Evolutionary conservation across 2,888 invertebrate genomes (phyloP), one percentile per base, ranked within the genome.

Genomic region (Epinotia demarniana): DNA sequence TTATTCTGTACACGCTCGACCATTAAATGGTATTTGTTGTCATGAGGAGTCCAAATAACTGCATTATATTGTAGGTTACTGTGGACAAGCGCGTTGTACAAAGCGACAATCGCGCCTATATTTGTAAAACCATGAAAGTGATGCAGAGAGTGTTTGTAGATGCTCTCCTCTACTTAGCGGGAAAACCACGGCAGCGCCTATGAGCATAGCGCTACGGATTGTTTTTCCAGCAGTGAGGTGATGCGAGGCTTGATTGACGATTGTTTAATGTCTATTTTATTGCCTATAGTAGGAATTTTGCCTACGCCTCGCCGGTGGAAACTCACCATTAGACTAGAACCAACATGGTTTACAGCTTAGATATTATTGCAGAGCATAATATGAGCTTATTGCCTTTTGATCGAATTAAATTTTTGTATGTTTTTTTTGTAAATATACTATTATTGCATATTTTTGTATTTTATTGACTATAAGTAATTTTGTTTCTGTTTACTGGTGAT

Each of bases 371-470:
- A 33, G 58, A 39, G 75, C 70, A 67, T 27, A 60, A 69, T 73
- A 19, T 27, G 72, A 72, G 67, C 71, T 75, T 71, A 71, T 64
- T 19, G 70, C 49, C 27, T 43, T 16, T 61, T 71, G 64, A 58
- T 64, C 60, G 18, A 67, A n/a, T n/a, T n/a, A 62, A 18, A 71
- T 72, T 75, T 53, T 75, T 75, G 60, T 75, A 75, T 75, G 60
- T 75, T 70, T 75, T 70, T 75, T 55, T n/a, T 75, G 75, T 75
- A 75, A 75, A 75, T 75, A 75, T 46, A 75, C 43, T 9, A 61
- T 61, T 72, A 53, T 55, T 46, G 61, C 46, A 1, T 46, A 55
- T 11, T 55, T 43, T 5, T 9, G 18, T 9, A n/a, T 61, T 67
- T 73, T 55, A n/a, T 23, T 43, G 2, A 4, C 46, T 5, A 2